phyloP scores from a whole-genome alignment of 1,140 invertebrate genomes.

The Theocolax elegans region DNA sequence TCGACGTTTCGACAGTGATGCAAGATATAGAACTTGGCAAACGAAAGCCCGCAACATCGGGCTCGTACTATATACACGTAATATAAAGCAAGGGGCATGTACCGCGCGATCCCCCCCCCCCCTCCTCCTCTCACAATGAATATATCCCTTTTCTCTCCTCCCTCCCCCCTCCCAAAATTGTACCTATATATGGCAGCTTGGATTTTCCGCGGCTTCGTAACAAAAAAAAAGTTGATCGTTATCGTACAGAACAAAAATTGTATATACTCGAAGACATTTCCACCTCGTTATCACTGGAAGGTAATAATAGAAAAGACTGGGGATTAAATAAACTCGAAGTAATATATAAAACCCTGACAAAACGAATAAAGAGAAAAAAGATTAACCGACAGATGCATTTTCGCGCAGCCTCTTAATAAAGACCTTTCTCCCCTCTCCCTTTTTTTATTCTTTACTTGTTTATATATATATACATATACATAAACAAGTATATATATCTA shows the following conservation, averaged over 20 bases:
- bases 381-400: slow-evolving; percentile 11
- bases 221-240: too few relatives aligned
- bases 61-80: slow-evolving; percentile 7
- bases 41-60: neutral
- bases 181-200: neutral
- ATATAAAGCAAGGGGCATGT: neutral
- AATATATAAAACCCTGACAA: neutral
- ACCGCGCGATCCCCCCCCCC: neutral
- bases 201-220: neutral
- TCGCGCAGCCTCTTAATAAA: neutral
- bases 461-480: slow-evolving; percentile 6
- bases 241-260: neutral
- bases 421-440: neutral
- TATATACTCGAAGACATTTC: neutral
- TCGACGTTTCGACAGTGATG: neutral
- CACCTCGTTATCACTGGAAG: neutral
- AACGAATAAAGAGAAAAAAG: neutral
- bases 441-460: neutral
- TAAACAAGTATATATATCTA: neutral
- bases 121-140: neutral
- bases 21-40: neutral
- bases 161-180: neutral
- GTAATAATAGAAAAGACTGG: neutral
- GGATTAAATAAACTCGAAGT: slow-evolving; percentile 2
- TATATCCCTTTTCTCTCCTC: neutral